A percentile compares a stretch with the other conserved stretches of the same genome.
Conservation (phyloP, 2,113 vertebrate species). For the Spea bombifrons region DNA sequence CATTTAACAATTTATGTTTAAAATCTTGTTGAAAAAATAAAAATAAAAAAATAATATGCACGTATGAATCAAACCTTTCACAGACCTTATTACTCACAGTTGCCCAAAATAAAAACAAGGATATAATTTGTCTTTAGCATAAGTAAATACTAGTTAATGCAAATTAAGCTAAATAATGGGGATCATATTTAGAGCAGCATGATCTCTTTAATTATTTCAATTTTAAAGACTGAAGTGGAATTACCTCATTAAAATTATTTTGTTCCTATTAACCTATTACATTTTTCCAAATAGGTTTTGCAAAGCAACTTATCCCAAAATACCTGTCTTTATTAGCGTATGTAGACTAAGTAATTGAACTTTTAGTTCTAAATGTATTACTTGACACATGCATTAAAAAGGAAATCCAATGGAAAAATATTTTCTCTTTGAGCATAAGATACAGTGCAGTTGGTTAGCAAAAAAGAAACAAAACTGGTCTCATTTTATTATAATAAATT, state of each 20-base stretch:
- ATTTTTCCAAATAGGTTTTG: conserved; percentile 30
- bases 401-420: neutral
- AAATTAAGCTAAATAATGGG: conserved; percentile 35
- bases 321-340: conserved; percentile 26
- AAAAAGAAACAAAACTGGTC: too few species aligned
- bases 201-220: conserved; percentile 36
- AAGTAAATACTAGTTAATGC: conserved; percentile 1
- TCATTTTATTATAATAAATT: too few species aligned
- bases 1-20: neutral
- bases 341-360: conserved; percentile 15
- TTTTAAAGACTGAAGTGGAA: conserved; percentile 22
- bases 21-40: neutral
- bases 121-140: neutral
- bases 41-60: neutral
- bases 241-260: conserved; percentile 38
- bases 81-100: too few species aligned
- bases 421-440: neutral
- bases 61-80: neutral
- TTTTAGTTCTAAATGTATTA: conserved; percentile 5
- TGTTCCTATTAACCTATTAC: conserved; percentile 30
- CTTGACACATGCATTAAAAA: too few species aligned
- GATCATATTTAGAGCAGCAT: conserved; percentile 29
- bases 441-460: too few species aligned
- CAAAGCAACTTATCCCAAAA: conserved; percentile 20
- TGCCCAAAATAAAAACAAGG: neutral